Conservation (phyloP, 2,113 vertebrate species). For the Mugil cephalus region DNA sequence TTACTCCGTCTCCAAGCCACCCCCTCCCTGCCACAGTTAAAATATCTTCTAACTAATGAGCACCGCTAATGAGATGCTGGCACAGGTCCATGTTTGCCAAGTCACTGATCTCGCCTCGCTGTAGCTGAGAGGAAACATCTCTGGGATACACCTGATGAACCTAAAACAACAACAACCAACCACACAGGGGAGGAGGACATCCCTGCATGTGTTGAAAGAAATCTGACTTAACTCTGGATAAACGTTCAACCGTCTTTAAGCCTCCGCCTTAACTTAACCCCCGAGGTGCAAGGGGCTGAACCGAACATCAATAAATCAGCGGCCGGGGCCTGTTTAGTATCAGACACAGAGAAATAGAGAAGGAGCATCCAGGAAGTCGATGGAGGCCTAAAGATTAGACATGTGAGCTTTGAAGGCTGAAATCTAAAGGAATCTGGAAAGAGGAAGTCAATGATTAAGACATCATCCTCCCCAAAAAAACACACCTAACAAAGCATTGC, state of each 20-base stretch:
- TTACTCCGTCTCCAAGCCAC: slow-evolving; percentile 8
- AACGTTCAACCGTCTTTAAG: slow-evolving; percentile 60
- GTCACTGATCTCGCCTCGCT: slow-evolving; percentile 33
- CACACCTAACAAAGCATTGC: background rate
- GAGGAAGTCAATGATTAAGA: slow-evolving; percentile 46
- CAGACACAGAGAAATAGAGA: slow-evolving; percentile 61
- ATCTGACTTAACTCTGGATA: slow-evolving; percentile 74
- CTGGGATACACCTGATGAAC: slow-evolving; percentile 69
- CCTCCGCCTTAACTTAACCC: slow-evolving; percentile 70
- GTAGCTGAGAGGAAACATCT: slow-evolving; percentile 34
- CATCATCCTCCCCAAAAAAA: slow-evolving; percentile 1
- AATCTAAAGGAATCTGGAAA: slow-evolving; percentile 30
- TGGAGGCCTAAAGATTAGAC: slow-evolving; percentile 35
- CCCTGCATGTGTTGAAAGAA: slow-evolving; percentile 71
- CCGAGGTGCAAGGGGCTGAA: slow-evolving; percentile 68
- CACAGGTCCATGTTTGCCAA: slow-evolving; percentile 52
- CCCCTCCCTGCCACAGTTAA: slow-evolving; percentile 46
- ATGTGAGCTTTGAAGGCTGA: slow-evolving; percentile 43
- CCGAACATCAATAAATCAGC: slow-evolving; percentile 72
- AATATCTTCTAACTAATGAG: slow-evolving; percentile 71
- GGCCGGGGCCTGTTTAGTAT: slow-evolving; percentile 67
- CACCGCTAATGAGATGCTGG: slow-evolving; percentile 75
- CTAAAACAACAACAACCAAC: slow-evolving; percentile 26
- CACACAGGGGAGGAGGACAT: slow-evolving; percentile 51
- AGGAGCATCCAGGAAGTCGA: slow-evolving; percentile 50